phyloP scores from a whole-genome alignment of 1,140 invertebrate species.

The Meteorus sp. region DNA sequence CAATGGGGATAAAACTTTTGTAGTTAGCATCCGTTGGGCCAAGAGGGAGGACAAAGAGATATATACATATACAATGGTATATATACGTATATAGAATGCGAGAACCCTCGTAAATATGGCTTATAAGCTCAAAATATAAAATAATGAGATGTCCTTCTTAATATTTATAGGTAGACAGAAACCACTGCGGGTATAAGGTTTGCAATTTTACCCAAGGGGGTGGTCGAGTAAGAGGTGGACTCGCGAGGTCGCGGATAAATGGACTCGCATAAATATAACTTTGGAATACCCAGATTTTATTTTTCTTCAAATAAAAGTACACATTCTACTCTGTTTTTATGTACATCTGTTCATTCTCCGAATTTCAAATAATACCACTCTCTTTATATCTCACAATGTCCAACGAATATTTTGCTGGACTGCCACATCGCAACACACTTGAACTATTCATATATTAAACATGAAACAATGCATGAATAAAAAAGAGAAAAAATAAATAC shows the following conservation, averaged over 20 bases:
- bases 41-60: constrained; percentile 3
- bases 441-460: no score
- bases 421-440: no score
- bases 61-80: not conserved
- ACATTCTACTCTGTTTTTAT: not conserved
- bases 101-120: constrained; percentile 43
- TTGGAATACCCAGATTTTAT: constrained; percentile 9
- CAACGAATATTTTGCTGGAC: no score
- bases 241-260: no score
- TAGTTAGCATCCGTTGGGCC: constrained; percentile 26
- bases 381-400: no score
- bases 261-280: constrained; percentile 13
- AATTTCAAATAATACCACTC: no score
- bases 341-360: no score
- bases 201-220: constrained; percentile 3
- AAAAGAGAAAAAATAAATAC: no score
- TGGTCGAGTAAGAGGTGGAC: no score
- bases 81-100: no score
- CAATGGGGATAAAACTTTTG: constrained; percentile 35
- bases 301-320: not conserved
- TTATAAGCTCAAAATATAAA: constrained; percentile 45
- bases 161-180: constrained; percentile 39
- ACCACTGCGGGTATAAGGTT: constrained; percentile 8
- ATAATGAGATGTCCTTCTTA: constrained; percentile 44
- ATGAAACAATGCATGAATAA: no score